Evolutionary conservation across 2,797 vertebrate species (phyloP).

Genomic region (Bradypodion ventrale): DNA sequence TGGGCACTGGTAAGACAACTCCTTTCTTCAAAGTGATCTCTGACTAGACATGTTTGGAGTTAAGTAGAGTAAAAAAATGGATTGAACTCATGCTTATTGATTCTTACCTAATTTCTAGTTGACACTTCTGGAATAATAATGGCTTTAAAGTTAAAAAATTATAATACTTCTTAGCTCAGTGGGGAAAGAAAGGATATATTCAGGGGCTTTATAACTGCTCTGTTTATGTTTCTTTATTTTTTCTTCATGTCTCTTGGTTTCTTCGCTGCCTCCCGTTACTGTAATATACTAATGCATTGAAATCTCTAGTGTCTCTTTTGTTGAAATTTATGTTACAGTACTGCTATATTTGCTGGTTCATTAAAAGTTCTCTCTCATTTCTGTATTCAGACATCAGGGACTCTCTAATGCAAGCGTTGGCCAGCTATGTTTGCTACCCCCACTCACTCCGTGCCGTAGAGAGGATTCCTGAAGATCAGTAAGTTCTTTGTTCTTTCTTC

Average conservation of each 20-base stretch:
- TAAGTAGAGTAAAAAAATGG: not conserved
- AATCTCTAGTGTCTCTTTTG: not conserved
- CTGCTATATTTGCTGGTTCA: not conserved
- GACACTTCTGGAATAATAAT: not conserved
- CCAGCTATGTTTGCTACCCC: conserved; percentile 97
- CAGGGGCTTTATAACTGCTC: not conserved
- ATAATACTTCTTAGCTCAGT: not conserved
- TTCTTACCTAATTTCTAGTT: not conserved
- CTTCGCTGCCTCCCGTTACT: not conserved
- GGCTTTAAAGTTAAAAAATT: not conserved
- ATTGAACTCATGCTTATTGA: not conserved
- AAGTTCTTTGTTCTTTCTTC: conserved; percentile 73
- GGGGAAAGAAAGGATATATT: not conserved
- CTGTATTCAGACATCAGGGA: conserved; percentile 90
- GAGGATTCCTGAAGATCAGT: conserved; percentile 95
- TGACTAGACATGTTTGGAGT: not conserved
- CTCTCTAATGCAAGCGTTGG: conserved; percentile 96
- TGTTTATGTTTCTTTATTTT: not conserved
- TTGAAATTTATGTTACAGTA: not conserved
- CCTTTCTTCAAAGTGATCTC: not conserved
- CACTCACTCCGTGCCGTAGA: conserved; percentile 95
- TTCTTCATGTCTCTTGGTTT: not conserved
- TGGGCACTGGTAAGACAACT: conserved; percentile 88
- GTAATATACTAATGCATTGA: not conserved
- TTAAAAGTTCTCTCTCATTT: conserved; percentile 38